phyloP scores from a whole-genome alignment of 1,140 invertebrate genomes.

The Drosophila prosaltans region DNA sequence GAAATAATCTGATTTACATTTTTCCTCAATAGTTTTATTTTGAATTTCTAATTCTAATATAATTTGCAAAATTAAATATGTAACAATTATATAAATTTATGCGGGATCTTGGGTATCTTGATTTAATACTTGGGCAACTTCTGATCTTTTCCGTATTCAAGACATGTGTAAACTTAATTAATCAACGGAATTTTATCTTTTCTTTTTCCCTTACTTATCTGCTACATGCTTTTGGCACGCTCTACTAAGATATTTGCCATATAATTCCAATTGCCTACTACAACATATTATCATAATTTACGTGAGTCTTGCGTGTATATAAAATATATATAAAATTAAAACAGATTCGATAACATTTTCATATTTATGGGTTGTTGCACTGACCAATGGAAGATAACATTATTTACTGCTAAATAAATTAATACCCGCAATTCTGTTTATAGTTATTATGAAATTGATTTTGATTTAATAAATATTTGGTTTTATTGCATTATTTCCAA shows the following conservation, averaged over 20 bases:
- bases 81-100: too few relatives aligned
- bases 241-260: not conserved
- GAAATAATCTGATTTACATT: too few relatives aligned
- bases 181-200: not conserved
- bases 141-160: not conserved
- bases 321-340: not conserved
- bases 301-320: not conserved
- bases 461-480: slow-evolving; percentile 9
- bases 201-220: not conserved
- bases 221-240: not conserved
- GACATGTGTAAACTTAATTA: not conserved
- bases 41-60: too few relatives aligned
- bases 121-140: too few relatives aligned
- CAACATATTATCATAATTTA: not conserved
- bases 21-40: too few relatives aligned
- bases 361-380: too few relatives aligned
- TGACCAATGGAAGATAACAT: too few relatives aligned
- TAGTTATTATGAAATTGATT: slow-evolving; percentile 1
- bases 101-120: too few relatives aligned
- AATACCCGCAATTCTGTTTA: not conserved
- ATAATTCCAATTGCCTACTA: not conserved
- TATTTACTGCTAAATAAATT: not conserved
- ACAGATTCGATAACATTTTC: not conserved
- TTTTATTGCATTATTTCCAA: slow-evolving; percentile 13
- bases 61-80: too few relatives aligned